phyloP scores from a whole-genome alignment of 2,888 invertebrate species.

The Heliconius erato region DNA sequence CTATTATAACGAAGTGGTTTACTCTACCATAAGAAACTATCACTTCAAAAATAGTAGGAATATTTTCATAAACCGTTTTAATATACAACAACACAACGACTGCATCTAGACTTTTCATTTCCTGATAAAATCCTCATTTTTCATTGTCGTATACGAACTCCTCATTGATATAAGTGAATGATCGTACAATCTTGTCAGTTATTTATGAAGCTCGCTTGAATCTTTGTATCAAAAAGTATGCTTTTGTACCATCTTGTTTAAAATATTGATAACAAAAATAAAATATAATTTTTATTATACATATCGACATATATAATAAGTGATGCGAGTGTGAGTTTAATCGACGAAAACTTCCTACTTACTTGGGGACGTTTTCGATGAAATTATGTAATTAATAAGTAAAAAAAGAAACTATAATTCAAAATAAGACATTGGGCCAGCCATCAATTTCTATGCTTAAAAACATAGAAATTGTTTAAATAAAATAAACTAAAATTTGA shows the following conservation, averaged over 20 bases:
- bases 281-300: not conserved
- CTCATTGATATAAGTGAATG: conserved; percentile 1
- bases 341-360: no score
- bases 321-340: no score
- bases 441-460: no score
- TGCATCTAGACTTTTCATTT: not conserved
- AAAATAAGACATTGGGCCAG: no score
- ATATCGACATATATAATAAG: not conserved
- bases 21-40: no score
- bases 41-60: not conserved
- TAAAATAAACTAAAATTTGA: no score
- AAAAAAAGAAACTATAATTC: no score
- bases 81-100: not conserved
- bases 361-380: no score
- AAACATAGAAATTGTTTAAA: no score
- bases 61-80: not conserved
- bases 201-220: conserved; percentile 18
- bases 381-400: no score
- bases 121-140: not conserved
- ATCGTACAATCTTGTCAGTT: conserved; percentile 10
- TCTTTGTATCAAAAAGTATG: not conserved
- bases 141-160: not conserved
- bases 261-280: not conserved
- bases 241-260: not conserved
- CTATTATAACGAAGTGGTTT: no score